Evolutionary conservation across 2,113 vertebrate species (phyloP), one percentile per base, ranked within the genome.

Genomic region (Paradoxurus hermaphroditus): DNA sequence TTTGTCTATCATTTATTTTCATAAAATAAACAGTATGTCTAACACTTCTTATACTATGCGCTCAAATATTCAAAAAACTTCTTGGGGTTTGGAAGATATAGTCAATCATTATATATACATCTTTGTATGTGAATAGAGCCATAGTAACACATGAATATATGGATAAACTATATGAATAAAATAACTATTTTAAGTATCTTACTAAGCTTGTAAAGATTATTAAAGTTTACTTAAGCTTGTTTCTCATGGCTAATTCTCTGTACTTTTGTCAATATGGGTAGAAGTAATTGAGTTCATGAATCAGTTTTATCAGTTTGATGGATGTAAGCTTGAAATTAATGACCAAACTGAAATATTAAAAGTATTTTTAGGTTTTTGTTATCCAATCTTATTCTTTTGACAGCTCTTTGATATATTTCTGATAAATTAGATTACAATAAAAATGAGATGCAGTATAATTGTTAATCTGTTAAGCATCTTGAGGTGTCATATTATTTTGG

Each of bases 311-410:
- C 88, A 83, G 56, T 79, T 90, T 95, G 31, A 16, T 96, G 14
- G 18, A 56, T 83, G 9, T 53, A 92, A 93, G 56, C 86, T 96
- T 94, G 36, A 93, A 96, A 67, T 96, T 91, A 97, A 94, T 95
- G 44, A 86, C 19, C 81, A 84, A 82, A 63, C 4, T 93, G 46
- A 95, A 87, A 75, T 94, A 90, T 73, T 95, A 56, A 56, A 95
- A 94, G 5, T 94, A 5, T 84, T 68, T 95, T 70, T 29, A 92
- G 39, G 23, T 62, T 97, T 91, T 88, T 97, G 31, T 67, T 93
- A 29, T 72, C 19, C 18, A 95, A 84, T 44, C 14, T 88, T 79
- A 49, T 91, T 91, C 10, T 92, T 56, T 62, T 97, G 49, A 77
- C 25, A 89, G 13, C 56, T 79, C 14, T 85, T 93, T 97, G 70